Evolutionary conservation across 2,113 vertebrate genomes (phyloP).

Genomic region (Catharus bicknelli): DNA sequence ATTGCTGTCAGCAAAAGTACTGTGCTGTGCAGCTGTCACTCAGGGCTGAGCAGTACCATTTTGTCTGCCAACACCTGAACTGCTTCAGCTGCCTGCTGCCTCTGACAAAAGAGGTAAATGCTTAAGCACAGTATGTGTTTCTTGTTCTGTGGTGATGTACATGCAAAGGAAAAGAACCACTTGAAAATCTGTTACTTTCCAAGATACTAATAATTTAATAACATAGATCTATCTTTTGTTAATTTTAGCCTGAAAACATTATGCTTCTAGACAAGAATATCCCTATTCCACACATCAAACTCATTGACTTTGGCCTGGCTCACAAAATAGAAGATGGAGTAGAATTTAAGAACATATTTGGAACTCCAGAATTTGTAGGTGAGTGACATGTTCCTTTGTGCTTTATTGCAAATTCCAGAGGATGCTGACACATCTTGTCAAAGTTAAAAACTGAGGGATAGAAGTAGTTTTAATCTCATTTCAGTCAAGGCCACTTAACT

Average conservation of each 20-base stretch:
- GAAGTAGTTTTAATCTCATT: neutral
- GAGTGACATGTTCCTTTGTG: slow-evolving; percentile 47
- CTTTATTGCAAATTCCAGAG: neutral
- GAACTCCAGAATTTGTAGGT: slow-evolving; percentile 98
- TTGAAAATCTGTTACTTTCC: neutral
- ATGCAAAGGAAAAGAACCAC: neutral
- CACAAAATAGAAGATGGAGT: slow-evolving; percentile 92
- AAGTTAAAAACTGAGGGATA: neutral
- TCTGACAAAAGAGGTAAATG: neutral
- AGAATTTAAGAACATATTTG: slow-evolving; percentile 98
- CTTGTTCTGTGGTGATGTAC: neutral
- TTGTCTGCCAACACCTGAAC: neutral
- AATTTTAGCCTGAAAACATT: slow-evolving; percentile 94
- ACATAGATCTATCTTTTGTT: neutral
- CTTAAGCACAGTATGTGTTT: neutral
- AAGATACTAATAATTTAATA: neutral
- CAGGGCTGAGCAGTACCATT: neutral
- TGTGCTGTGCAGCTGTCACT: neutral
- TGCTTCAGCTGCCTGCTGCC: neutral
- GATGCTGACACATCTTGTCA: neutral
- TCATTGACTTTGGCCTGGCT: slow-evolving; percentile 96
- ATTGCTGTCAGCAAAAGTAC: neutral
- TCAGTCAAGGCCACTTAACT: neutral
- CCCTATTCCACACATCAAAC: slow-evolving; percentile 88
- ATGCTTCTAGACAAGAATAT: slow-evolving; percentile 94